Evolutionary conservation across 2,113 vertebrate species (phyloP).

Genomic region (Butastur rufipennis): DNA sequence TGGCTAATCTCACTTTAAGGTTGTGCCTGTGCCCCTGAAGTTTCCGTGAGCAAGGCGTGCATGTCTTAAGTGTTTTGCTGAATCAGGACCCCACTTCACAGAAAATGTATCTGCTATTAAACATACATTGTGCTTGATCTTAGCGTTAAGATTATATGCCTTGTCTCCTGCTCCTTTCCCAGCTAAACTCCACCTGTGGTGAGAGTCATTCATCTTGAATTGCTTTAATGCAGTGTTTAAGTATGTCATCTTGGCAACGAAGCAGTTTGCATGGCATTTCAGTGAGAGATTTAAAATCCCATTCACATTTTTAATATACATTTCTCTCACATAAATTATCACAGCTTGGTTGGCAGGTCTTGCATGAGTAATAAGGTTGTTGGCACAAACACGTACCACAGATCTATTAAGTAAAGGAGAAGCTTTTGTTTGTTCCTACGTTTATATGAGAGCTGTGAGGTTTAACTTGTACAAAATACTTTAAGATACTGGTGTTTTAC

Average conservation of each 20-base stretch:
- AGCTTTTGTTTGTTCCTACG: not conserved
- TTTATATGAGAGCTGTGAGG: not conserved
- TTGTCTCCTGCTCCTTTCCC: not conserved
- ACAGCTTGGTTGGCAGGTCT: slow-evolving; percentile 25
- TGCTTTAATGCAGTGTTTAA: slow-evolving; percentile 13
- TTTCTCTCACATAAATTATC: slow-evolving; percentile 45
- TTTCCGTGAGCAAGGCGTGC: accelerated
- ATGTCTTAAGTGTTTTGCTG: not conserved
- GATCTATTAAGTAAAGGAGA: slow-evolving; percentile 4
- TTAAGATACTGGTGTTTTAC: not conserved
- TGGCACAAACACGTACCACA: slow-evolving; percentile 1
- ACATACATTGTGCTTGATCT: not conserved
- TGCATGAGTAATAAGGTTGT: slow-evolving; percentile 1
- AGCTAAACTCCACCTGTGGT: not conserved
- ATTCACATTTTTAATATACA: slow-evolving; percentile 57
- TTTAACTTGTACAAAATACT: not conserved
- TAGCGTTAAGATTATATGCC: not conserved
- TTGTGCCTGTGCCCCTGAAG: not conserved
- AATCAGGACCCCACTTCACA: not conserved
- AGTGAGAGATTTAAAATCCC: slow-evolving; percentile 19
- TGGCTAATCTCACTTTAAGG: not conserved
- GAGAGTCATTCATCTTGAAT: slow-evolving; percentile 21
- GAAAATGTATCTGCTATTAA: not conserved
- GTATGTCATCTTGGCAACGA: not conserved
- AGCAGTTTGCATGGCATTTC: not conserved